Percentiles rank a stretch among this genome's conserved stretches.
These are phyloP conservation scores for Strigamia maritima DNA, from an alignment of 2,888 invertebrate genomes.

Conservation along the genomic window DNA sequence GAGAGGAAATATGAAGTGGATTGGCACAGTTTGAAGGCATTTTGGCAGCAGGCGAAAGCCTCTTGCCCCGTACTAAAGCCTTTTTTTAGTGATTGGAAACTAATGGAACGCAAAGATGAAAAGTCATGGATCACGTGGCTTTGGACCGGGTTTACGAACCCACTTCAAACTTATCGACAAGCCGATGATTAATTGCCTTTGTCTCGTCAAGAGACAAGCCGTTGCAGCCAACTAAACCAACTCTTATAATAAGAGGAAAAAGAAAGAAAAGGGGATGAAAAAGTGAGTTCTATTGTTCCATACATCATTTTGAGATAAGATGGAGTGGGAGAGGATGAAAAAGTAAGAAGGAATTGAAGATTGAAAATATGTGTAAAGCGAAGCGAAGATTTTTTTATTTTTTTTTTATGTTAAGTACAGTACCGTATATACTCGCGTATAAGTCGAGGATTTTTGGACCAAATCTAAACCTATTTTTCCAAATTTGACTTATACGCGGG, in stretches of 20 bases:
- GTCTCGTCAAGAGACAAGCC: not conserved
- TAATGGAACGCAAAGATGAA: conserved; percentile 18
- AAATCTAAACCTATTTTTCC: too few relatives aligned
- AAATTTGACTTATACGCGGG: too few relatives aligned
- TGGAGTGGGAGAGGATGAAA: not conserved
- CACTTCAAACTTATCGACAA: conserved; percentile 5
- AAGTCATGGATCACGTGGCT: conserved; percentile 24
- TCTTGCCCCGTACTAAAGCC: not conserved
- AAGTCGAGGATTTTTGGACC: too few relatives aligned
- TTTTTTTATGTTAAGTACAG: too few relatives aligned
- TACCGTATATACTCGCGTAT: too few relatives aligned
- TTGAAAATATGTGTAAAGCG: not conserved
- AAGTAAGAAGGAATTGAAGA: not conserved
- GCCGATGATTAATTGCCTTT: not conserved
- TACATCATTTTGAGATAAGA: not conserved
- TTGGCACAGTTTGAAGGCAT: conserved; percentile 24
- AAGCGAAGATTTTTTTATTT: not conserved
- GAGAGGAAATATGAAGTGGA: conserved; percentile 27
- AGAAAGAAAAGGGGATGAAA: not conserved
- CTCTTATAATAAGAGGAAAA: not conserved
- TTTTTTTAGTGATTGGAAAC: conserved; percentile 8
- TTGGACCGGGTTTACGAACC: not conserved
- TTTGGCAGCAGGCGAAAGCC: conserved; percentile 16
- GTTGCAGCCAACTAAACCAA: not conserved
- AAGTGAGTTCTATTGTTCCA: not conserved